Evolutionary conservation across 2,113 vertebrate genomes (phyloP), one percentile per base, ranked within the genome.

Genomic region (Pomatostomus ruficeps): DNA sequence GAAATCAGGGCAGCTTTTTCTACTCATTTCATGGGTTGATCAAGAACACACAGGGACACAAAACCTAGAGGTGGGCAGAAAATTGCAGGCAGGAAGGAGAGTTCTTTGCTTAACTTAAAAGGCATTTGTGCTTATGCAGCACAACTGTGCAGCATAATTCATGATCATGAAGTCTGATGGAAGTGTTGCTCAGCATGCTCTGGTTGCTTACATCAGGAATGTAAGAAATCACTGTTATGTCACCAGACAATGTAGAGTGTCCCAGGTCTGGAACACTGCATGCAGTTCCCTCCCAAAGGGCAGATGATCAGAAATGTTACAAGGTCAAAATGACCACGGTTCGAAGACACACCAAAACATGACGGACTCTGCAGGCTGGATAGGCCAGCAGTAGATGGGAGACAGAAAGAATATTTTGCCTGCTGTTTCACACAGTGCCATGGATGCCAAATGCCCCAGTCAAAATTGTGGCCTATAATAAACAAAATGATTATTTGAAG

Each of bases 241-340:
- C 35, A 55, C 16, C 40, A 29, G 74, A 42, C 24, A 70, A 54
- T 10, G 14, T 13, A 7, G 45, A 75, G 63, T 24, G 12, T 43
- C 31, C 29, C 35, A 24, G 31, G 17, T 38, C 70, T 62, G 52
- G 46, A 77, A 54, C 42, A 26, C 10, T 49, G 24, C 59, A 43
- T 23, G 42, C 17, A 62, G 54, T 16, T 68, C 55, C 46, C 33
- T 77, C 52, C 42, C 35, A 42, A 74, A 74, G 31, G 11, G 15
- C 46, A 74, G 13, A 42, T 0, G 0, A 49, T 18, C 1, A 0
- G 59, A 81, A 74, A 71, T 7, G 10, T 45, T 66, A 36, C 7
- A n/a, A n/a, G 22, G 63, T 52, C 18, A 35, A 66, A 82, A 71
- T 12, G 22, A 43, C 33, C 26, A 10, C 0, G 0, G 7, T 29